Evolutionary conservation across 2,113 vertebrate genomes (phyloP).

Genomic region (Macrotus californicus): DNA sequence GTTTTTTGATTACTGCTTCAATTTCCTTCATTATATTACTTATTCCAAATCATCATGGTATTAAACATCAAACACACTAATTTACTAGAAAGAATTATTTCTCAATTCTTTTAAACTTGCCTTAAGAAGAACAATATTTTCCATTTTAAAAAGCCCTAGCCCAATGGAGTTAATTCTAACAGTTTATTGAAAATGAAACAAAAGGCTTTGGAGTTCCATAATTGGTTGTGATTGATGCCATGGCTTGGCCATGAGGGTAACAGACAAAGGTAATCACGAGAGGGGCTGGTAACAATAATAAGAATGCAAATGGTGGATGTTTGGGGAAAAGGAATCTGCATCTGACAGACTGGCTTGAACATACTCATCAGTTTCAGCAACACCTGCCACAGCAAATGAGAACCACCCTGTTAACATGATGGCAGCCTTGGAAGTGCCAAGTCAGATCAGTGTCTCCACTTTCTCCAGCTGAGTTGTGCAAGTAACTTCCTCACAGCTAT

Average conservation of each 20-base stretch:
- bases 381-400: slow-evolving; percentile 49
- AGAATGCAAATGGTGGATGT: neutral
- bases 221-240: neutral
- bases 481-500: neutral
- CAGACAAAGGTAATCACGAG: slow-evolving; percentile 11
- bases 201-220: neutral
- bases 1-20: too few relatives aligned
- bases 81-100: neutral
- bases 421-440: neutral
- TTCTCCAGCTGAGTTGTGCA: neutral
- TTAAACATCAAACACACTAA: neutral
- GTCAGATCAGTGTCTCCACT: slow-evolving; percentile 3
- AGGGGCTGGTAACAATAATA: neutral
- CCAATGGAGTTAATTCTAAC: neutral
- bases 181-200: neutral
- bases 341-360: slow-evolving; percentile 23
- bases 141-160: neutral
- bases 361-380: slow-evolving; percentile 47
- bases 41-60: neutral
- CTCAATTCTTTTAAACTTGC: neutral
- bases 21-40: neutral
- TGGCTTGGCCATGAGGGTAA: neutral
- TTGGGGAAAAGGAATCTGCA: slow-evolving; percentile 8
- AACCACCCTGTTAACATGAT: neutral
- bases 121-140: neutral